Conservation (phyloP, 2,113 vertebrate genomes). For the Sterrhoptilus dennistouni region DNA sequence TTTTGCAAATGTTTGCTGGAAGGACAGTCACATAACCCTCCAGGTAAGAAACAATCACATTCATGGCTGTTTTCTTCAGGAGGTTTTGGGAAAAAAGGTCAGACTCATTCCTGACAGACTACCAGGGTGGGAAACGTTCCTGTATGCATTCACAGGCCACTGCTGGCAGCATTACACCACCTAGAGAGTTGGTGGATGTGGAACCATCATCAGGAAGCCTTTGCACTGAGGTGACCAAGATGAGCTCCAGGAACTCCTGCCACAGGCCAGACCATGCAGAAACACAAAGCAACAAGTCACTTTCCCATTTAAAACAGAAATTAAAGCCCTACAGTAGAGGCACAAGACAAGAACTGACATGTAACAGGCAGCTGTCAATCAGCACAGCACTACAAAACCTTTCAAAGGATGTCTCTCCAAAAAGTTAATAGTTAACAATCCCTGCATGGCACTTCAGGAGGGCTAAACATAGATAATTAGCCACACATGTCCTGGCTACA, state of each 20-base stretch:
- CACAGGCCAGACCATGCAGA: background rate
- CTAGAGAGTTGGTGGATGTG: accelerated
- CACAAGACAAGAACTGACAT: background rate
- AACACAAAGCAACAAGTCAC: background rate
- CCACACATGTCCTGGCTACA: background rate
- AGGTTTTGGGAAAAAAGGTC: background rate
- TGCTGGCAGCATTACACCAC: background rate
- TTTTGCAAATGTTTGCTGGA: background rate
- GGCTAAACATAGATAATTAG: background rate
- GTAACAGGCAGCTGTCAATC: background rate
- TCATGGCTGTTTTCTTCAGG: background rate
- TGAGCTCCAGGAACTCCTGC: background rate
- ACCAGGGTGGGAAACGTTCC: background rate
- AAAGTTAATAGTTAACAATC: background rate
- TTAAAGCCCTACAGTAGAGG: background rate
- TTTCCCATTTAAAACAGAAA: background rate
- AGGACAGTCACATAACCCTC: background rate
- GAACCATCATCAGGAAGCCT: background rate
- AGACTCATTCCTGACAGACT: background rate
- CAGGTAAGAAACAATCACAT: background rate
- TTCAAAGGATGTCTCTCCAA: background rate
- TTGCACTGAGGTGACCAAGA: background rate
- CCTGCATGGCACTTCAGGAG: background rate
- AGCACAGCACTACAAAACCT: background rate
- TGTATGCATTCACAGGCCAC: background rate